Base-by-base conservation (phyloP, 2,888 invertebrate genomes). In the Drosophila neonasuta region DNA sequence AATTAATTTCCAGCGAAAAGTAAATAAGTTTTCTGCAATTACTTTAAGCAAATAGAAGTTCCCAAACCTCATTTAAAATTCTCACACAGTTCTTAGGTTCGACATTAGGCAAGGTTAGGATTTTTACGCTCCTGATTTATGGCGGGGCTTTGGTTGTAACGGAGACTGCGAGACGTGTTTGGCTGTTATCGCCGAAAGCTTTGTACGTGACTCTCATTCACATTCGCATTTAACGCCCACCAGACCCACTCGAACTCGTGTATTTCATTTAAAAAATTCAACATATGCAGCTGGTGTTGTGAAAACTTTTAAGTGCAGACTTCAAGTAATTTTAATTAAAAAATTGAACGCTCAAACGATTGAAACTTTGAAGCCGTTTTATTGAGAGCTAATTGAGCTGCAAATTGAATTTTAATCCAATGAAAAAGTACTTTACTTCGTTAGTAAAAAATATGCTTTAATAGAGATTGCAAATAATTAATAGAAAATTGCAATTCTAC, bases 91-190 rank as follows among this genome's bases (percentile, higher is more conserved):
- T 48, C n/a, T 24, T 30, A 42, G 32, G 41, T 17, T 32, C 34
- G 6, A 17, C 13, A 36, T 55, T 42, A 46, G 48, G 8, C 20
- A 42, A 50, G 66, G 17, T 52, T 32, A 45, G n/a, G 29, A 29
- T 7, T 15, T 34, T 44, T 36, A 51, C 52, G 36, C 36, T 36
- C 36, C 50, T 66, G 70, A 68, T 63, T 75, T 68, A 63, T 71
- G 39, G 30, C 10, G 20, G 48, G 36, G 32, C 39, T 55, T 55
- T 66, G 10, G 8, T 24, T 29, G 15, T 15, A 54, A 41, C 39
- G 13, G 39, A 11, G 36, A 36, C n/a, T 36, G 24, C 24, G n/a
- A 32, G 15, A 60, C 32, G 54, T 56, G 48, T 46, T 59, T 42
- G 32, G 9, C 29, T 46, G 20, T 24, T 60, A 48, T 60, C 54